Percentiles rank a stretch among this genome's conserved stretches.
Evolutionary conservation across 2,888 invertebrate genomes (phyloP).

Genomic region (Eledone cirrhosa): DNA sequence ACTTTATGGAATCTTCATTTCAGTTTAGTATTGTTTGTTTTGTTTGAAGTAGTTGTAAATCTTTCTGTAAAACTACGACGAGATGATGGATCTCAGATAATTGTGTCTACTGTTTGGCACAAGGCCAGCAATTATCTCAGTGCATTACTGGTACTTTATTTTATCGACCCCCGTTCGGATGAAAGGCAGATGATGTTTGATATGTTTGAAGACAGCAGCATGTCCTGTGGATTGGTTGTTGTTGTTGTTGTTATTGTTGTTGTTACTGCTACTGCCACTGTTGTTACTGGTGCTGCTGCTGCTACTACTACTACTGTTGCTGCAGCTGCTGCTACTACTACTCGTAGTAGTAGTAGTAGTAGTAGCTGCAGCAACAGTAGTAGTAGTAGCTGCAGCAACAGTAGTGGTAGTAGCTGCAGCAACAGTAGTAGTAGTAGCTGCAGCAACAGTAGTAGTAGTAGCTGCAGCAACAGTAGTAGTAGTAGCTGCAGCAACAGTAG

Average conservation of each 20-base stretch:
- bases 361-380: conserved; percentile 7
- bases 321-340: conserved; percentile 46
- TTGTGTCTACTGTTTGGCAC: too few species aligned
- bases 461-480: conserved; percentile 32
- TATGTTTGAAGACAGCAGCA: conserved; percentile 41
- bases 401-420: conserved; percentile 26
- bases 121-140: too few species aligned
- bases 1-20: too few species aligned
- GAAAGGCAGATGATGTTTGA: conserved; percentile 47
- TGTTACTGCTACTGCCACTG: conserved; percentile 42
- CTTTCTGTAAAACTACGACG: too few species aligned
- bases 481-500: conserved; percentile 31
- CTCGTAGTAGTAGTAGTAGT: too few species aligned
- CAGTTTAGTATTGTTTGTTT: too few species aligned
- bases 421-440: conserved; percentile 21
- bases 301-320: conserved; percentile 46
- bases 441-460: conserved; percentile 30
- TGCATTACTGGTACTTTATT: too few species aligned
- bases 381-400: conserved; percentile 23
- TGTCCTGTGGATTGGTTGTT: conserved; percentile 41
- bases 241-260: conserved; percentile 42
- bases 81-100: too few species aligned
- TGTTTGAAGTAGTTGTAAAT: too few species aligned
- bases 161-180: too few species aligned
- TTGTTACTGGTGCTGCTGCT: conserved; percentile 42